Evolutionary conservation across 2,888 invertebrate species (phyloP), one percentile per base, ranked within the genome.

Genomic region (Dasypogon diadema): DNA sequence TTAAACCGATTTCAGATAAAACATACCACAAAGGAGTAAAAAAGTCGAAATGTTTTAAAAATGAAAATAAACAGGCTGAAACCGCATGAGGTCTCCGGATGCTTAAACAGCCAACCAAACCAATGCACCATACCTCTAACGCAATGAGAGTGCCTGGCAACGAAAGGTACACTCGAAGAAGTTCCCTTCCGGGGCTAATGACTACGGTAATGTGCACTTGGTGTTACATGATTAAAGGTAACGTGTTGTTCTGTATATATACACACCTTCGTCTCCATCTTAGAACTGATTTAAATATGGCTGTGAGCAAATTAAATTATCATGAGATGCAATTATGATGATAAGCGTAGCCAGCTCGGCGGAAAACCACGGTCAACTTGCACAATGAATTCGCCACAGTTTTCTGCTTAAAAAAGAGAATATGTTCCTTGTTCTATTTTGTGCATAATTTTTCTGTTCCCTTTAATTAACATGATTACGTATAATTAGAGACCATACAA

Each of bases 1-100:
- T 76, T 76, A 74, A 74, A 74, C 74, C 76, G 76, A 76, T 76
- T 76, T 73, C 55, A 76, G 76, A 76, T 76, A 74, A 74, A 74
- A 58, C 76, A 46, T 30, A 63, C 54, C 65, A 65, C 68, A 76
- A 46, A 65, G 30, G 55, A 63, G 51, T 30, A 55, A 54, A 74
- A 48, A 48, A 54, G 48, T 24, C 56, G 18, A 73, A 30, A 30
- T 26, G 42, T 58, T 55, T 26, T 42, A 76, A 63, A 65, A 76
- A 72, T 56, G 48, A 70, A 73, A 60, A 73, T 58, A 73, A 76
- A 70, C 56, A 46, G 30, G 22, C 42, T 22, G 37, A 51, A 76
- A 76, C 76, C 76, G 51, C 76, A 76, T 76, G 58, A 72, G 76
- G 60, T 72, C 63, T 58, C 16, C 76, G 48, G 56, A 16, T 51